Conservation (phyloP, 1,140 invertebrate genomes). For the Atopsyche davidsoni region DNA sequence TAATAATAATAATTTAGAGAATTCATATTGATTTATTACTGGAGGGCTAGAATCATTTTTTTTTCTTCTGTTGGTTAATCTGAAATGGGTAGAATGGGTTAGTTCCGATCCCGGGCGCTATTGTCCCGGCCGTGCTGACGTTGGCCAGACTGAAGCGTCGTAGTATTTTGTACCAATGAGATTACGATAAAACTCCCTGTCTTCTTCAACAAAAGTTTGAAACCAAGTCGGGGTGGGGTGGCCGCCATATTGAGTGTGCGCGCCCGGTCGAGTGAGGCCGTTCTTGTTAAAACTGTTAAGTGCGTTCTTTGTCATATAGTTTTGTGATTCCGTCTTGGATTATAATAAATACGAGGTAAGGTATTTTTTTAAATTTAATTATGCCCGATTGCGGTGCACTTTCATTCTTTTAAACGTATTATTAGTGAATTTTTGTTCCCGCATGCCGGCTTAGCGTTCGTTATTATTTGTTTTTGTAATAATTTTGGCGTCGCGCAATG, state of each 20-base stretch:
- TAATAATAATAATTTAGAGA: too few relatives aligned
- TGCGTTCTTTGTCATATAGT: constrained; percentile 19
- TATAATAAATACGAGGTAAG: constrained; percentile 17
- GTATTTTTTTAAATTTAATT: constrained; percentile 9
- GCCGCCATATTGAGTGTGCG: constrained; percentile 27
- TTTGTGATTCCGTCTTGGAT: constrained; percentile 22
- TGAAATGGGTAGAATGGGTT: not conserved
- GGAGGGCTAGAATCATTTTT: too few relatives aligned
- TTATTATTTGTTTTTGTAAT: constrained; percentile 24
- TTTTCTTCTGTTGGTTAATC: too few relatives aligned
- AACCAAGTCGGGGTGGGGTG: constrained; percentile 25
- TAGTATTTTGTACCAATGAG: constrained; percentile 18
- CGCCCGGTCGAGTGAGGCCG: constrained; percentile 22
- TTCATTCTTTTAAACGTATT: constrained; percentile 4
- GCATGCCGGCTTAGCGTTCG: constrained; percentile 12
- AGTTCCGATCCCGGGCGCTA: constrained; percentile 13
- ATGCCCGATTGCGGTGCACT: not conserved
- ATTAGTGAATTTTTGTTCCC: too few relatives aligned
- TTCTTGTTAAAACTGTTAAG: constrained; percentile 19
- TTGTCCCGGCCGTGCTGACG: not conserved
- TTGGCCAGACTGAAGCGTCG: constrained; percentile 23
- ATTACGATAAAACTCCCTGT: constrained; percentile 12
- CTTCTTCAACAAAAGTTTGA: constrained; percentile 25
- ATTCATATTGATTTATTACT: too few relatives aligned
- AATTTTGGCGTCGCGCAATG: too few relatives aligned